Evolutionary conservation across 2,113 vertebrate genomes (phyloP).

Genomic region (Azemiops feae): DNA sequence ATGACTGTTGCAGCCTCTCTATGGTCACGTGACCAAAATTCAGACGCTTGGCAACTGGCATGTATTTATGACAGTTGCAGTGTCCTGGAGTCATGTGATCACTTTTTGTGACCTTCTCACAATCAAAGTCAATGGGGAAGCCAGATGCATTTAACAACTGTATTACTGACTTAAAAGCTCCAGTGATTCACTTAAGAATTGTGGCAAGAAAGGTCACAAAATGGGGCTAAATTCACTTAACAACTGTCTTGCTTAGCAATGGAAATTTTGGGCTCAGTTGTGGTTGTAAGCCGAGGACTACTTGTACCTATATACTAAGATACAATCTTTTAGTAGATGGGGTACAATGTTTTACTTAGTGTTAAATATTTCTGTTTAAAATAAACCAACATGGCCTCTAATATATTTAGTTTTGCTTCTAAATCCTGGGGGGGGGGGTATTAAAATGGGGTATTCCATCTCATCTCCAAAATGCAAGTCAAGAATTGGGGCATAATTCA

Average conservation of each 20-base stretch:
- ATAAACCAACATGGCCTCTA: neutral
- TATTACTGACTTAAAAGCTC: neutral
- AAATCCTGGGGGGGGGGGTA: neutral
- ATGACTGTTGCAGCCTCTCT: neutral
- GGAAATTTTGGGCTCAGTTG: neutral
- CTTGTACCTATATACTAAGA: neutral
- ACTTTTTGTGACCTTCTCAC: neutral
- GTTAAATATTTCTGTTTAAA: neutral
- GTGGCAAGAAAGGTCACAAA: neutral
- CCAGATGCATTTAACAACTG: neutral
- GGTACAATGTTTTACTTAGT: neutral
- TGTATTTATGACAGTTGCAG: neutral
- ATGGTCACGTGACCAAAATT: neutral
- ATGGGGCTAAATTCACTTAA: neutral
- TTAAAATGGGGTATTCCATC: neutral
- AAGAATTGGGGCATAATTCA: constrained; percentile 32
- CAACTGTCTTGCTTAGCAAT: neutral
- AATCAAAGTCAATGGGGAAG: neutral
- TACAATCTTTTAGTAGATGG: neutral
- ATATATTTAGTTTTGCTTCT: neutral
- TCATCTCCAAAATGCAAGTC: neutral
- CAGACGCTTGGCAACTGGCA: neutral
- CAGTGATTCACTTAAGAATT: neutral
- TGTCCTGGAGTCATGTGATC: neutral
- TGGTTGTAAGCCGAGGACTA: neutral